Evolutionary conservation across 2,113 vertebrate species (phyloP), one percentile per base, ranked within the genome.

Genomic region (Strix uralensis): DNA sequence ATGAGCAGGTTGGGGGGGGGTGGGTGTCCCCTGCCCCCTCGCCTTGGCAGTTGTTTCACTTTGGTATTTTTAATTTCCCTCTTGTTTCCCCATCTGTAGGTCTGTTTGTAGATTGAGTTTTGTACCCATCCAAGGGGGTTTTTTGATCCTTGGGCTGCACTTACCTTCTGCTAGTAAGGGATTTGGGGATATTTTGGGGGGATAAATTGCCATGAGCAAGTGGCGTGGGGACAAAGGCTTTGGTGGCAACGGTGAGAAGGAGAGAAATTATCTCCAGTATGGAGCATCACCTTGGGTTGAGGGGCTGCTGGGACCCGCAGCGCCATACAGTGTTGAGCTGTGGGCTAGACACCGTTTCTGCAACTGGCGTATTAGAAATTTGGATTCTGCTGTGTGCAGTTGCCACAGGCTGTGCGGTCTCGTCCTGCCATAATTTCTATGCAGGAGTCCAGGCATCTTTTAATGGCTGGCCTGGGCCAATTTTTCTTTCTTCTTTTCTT

Each of bases 261-360:
- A 4, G 13, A 30, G 42, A 36, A 15, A 5, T 11, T 5, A 66
- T 3, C 8, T 42, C 15, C 15, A 7, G 16, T 6, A 0, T 10
- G 15, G 73, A 61, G 83, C 32, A n/a, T 55, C 5, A 1, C 44
- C 40, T 47, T 0, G 4, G 34, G 46, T 5, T 22, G 36, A 3
- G 69, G 79, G 20, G 38, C 42, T 58, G 22, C 46, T 8, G 78
- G 57, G 40, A 23, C 51, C 54, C 2, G 0, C 4, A 1, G 55
- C 38, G 44, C 42, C 4, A 0, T 5, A 3, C 7, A 1, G 17
- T 11, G 23, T 10, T 49, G n/a, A 16, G 58, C 79, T 1, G 0
- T 40, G 57, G 75, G 30, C 49, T 44, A 4, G 79, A 5, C 32
- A 8, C 32, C 1, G 0, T 1, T 32, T 47, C 46, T 42, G 9